Conservation (phyloP, 2,113 vertebrate species). For the Osmerus mordax region DNA sequence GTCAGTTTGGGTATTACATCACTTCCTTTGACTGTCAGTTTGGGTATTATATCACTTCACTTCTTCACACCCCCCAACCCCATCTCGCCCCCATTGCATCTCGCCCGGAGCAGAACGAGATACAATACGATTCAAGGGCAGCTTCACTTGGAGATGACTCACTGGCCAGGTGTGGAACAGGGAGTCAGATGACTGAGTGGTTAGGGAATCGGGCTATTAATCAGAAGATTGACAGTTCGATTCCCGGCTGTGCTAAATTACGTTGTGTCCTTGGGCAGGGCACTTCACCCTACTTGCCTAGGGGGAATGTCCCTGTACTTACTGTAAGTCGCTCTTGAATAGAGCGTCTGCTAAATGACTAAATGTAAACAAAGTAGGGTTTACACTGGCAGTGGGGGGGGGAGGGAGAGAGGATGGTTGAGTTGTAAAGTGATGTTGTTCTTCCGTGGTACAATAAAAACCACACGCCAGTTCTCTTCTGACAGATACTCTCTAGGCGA, state of each 20-base stretch:
- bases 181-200: too few species aligned
- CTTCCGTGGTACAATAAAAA: neutral
- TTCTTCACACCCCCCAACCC: constrained; percentile 33
- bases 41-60: constrained; percentile 1
- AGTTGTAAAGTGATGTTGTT: neutral
- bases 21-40: neutral
- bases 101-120: constrained; percentile 53
- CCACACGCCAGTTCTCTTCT: neutral
- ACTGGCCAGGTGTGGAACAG: constrained; percentile 29
- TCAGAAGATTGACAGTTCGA: too few species aligned
- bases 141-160: constrained; percentile 47
- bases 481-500: neutral
- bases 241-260: too few species aligned
- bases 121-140: constrained; percentile 43
- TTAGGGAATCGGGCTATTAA: too few species aligned
- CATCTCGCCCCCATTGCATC: constrained; percentile 47
- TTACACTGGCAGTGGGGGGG: neutral
- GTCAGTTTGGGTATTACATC: constrained; percentile 13
- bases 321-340: too few species aligned
- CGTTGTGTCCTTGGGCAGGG: too few species aligned
- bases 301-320: too few species aligned
- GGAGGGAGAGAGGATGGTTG: constrained; percentile 28
- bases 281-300: too few species aligned
- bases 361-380: constrained; percentile 23
- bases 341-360: too few species aligned